A percentile compares a stretch with the other conserved stretches of the same genome.
Conservation (phyloP, 1,140 invertebrate genomes). For the Apolygus lucorum region DNA sequence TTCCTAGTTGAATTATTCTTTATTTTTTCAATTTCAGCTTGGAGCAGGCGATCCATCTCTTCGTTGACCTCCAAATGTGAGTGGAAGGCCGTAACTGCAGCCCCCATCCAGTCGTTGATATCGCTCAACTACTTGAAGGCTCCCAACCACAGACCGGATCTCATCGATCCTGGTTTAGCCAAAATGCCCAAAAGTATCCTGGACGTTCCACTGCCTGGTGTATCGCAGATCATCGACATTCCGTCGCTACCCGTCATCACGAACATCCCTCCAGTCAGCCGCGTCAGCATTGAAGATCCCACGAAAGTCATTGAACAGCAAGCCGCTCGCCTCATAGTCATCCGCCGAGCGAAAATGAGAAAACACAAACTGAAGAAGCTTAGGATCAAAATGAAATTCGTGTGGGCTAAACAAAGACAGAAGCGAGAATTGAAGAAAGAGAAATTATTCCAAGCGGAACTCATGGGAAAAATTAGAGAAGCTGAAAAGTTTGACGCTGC, state of each 20-base stretch:
- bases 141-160: background rate
- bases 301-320: constrained; percentile 45
- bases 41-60: background rate
- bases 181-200: background rate
- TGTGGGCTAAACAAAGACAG: constrained; percentile 59
- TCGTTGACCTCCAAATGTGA: background rate
- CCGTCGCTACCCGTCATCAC: background rate
- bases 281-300: constrained; percentile 16
- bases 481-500: constrained; percentile 67
- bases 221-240: background rate
- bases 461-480: constrained; percentile 56
- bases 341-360: constrained; percentile 74
- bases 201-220: background rate
- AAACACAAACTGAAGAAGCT: constrained; percentile 73
- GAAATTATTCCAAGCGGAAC: constrained; percentile 60
- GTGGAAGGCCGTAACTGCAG: background rate
- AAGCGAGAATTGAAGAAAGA: constrained; percentile 61
- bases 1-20: too few relatives aligned
- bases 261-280: background rate
- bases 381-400: constrained; percentile 64
- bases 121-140: background rate
- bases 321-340: constrained; percentile 63
- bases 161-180: background rate
- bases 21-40: too few relatives aligned
- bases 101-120: background rate